These are phyloP conservation scores for Megathymus violae DNA, from an alignment of 1,140 invertebrate species.

Conservation along the genomic window DNA sequence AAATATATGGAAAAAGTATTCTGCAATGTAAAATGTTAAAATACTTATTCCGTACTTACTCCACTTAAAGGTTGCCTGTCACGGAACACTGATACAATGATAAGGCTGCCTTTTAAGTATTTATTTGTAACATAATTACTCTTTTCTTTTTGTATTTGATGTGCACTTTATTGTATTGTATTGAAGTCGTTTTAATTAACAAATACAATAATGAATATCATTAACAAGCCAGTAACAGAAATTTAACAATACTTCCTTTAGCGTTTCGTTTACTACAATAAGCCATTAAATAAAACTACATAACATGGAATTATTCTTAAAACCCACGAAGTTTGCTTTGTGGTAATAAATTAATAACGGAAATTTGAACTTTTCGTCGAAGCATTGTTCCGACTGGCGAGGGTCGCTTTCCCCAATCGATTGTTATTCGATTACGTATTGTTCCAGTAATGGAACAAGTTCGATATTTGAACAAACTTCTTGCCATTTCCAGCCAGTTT, in stretches of 20 bases:
- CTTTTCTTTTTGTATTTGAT: no score
- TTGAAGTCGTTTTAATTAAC: no score
- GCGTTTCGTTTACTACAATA: neutral
- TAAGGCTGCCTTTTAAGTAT: no score
- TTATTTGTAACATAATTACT: no score
- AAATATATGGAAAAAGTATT: no score
- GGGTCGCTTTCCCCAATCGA: conserved; percentile 2
- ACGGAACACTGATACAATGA: no score
- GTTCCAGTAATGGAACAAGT: conserved; percentile 1
- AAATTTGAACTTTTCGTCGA: neutral
- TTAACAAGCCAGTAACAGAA: neutral
- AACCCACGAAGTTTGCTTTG: neutral
- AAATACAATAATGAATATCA: no score
- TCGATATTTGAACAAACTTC: conserved; percentile 12
- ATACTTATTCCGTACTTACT: no score
- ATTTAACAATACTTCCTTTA: neutral
- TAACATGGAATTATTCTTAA: conserved; percentile 4
- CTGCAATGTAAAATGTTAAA: no score
- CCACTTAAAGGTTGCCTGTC: no score
- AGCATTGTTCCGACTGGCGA: neutral
- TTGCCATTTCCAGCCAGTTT: conserved; percentile 3
- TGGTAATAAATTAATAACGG: conserved; percentile 22
- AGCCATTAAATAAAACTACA: neutral
- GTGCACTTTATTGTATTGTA: no score
- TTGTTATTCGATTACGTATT: conserved; percentile 18